phyloP scores from a whole-genome alignment of 2,797 vertebrate species.

The Propithecus perrieri region DNA sequence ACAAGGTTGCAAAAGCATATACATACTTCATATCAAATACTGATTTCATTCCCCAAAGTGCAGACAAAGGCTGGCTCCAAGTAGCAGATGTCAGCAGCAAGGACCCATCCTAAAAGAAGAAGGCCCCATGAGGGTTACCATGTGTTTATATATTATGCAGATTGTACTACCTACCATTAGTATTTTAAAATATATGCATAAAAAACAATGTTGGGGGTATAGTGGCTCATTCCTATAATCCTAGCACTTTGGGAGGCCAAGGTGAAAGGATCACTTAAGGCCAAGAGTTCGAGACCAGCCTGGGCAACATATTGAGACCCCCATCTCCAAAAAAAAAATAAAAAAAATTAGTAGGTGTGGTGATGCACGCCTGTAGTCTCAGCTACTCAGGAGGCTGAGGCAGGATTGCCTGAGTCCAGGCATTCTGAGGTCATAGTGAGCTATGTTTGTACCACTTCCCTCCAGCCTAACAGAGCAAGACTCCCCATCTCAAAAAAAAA shows the following conservation, averaged over 20 bases:
- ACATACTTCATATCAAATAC: constrained; percentile 99
- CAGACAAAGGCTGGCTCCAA: constrained; percentile 98
- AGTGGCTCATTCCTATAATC: not conserved
- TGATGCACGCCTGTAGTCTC: not conserved
- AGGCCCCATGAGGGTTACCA: not conserved
- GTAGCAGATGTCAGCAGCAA: constrained; percentile 97
- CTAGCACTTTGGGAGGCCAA: not conserved
- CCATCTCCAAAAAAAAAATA: not conserved
- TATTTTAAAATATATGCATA: constrained; percentile 24
- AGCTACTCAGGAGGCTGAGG: not conserved
- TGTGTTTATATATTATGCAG: not conserved
- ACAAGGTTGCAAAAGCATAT: constrained; percentile 27
- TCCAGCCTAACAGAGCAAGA: not conserved
- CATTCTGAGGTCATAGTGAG: not conserved
- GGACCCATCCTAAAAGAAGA: constrained; percentile 92
- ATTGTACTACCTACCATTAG: not conserved
- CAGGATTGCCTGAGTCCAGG: not conserved
- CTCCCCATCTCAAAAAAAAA: not conserved
- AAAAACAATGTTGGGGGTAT: not conserved
- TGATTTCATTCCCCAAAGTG: constrained; percentile 99
- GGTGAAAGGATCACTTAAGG: not conserved
- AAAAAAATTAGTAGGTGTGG: not conserved
- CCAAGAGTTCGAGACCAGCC: not conserved
- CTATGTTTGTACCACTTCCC: not conserved
- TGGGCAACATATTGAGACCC: not conserved